These are phyloP conservation scores for Rambutsinella grinnellia DNA, from an alignment of 2,888 invertebrate species.

Conservation along the genomic window DNA sequence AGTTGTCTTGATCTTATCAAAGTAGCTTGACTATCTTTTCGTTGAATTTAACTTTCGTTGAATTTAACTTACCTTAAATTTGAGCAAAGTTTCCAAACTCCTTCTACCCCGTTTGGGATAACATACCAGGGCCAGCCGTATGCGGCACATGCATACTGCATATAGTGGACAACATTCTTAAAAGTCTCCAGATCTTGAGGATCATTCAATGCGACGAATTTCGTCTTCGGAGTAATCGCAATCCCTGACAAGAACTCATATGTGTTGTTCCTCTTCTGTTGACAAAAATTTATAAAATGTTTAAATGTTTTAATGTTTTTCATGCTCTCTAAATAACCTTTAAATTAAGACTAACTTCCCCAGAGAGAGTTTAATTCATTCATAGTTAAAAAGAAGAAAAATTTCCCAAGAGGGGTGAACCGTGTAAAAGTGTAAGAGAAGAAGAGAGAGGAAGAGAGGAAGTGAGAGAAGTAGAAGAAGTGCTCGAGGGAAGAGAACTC, in stretches of 20 bases:
- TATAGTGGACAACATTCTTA: slow-evolving; percentile 82
- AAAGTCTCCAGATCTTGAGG: slow-evolving; percentile 79
- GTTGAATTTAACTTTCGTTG: no score
- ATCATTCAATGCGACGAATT: slow-evolving; percentile 84
- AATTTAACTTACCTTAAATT: slow-evolving; percentile 76
- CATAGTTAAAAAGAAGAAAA: no score
- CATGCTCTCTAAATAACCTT: slow-evolving; percentile 10
- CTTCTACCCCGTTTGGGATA: slow-evolving; percentile 78
- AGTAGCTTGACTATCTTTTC: no score
- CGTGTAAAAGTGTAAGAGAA: no score
- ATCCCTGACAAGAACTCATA: slow-evolving; percentile 89
- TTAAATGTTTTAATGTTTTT: not conserved
- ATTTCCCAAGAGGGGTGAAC: not conserved
- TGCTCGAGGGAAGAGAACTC: no score
- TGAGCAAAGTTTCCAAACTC: slow-evolving; percentile 80
- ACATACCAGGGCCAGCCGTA: slow-evolving; percentile 92
- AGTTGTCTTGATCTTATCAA: no score
- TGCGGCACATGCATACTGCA: slow-evolving; percentile 86
- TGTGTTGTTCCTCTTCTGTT: slow-evolving; percentile 82
- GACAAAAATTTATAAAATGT: no score
- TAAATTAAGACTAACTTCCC: no score
- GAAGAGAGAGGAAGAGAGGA: not conserved
- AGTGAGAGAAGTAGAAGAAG: no score
- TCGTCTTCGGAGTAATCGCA: slow-evolving; percentile 83
- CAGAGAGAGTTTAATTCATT: no score